Conservation (phyloP, 2,888 invertebrate genomes). For the Seladonia tumulorum region DNA sequence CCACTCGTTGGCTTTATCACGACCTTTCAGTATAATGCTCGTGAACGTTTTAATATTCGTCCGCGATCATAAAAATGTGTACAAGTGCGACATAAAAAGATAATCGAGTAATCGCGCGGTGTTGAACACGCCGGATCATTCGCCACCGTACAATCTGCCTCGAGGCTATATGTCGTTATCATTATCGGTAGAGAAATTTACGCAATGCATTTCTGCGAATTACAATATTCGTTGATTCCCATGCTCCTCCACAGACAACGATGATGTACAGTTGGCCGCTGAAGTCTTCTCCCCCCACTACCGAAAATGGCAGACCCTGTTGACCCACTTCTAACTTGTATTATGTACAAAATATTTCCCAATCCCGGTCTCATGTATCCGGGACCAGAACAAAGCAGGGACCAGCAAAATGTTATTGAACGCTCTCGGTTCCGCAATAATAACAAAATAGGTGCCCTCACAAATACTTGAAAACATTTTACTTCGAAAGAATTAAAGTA, state of each 20-base stretch:
- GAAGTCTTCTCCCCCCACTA: neutral
- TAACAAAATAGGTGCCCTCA: neutral
- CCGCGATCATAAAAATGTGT: neutral
- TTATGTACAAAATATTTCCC: conserved; percentile 6
- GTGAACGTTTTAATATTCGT: conserved; percentile 33
- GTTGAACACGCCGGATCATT: neutral
- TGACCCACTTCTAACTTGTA: conserved; percentile 7
- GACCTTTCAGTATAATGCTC: neutral
- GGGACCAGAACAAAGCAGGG: neutral
- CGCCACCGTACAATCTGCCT: neutral
- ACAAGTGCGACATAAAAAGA: conserved; percentile 32
- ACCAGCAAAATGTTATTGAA: too few relatives aligned
- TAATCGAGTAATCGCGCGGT: conserved; percentile 30
- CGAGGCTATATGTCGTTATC: conserved; percentile 16
- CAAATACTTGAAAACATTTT: neutral
- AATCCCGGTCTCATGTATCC: neutral
- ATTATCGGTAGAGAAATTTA: conserved; percentile 22
- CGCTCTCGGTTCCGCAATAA: neutral
- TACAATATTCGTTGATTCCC: neutral
- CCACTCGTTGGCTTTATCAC: conserved; percentile 23
- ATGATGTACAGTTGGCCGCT: neutral
- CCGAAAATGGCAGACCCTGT: neutral
- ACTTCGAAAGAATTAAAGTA: too few relatives aligned
- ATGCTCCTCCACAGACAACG: neutral
- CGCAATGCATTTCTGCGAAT: conserved; percentile 30